Conservation (phyloP, 1,140 invertebrate species). For the Mizuhopecten yessoensis region DNA sequence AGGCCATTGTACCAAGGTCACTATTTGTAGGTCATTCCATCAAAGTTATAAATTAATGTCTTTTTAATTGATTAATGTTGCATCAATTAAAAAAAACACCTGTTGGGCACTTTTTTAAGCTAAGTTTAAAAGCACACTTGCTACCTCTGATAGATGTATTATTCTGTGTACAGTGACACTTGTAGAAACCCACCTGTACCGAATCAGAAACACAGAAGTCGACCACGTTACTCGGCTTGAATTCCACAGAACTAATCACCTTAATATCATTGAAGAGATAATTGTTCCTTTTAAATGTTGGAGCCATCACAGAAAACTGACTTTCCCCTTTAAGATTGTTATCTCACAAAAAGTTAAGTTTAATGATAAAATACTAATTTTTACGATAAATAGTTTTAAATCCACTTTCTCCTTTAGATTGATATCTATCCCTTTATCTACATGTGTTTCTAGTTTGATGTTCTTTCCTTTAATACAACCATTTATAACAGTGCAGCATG, state of each 20-base stretch:
- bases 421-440: background rate
- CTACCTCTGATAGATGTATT: no score
- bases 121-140: no score
- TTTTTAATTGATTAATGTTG: no score
- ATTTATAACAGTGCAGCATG: background rate
- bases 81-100: no score
- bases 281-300: constrained; percentile 16
- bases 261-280: constrained; percentile 11
- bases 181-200: background rate
- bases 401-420: background rate
- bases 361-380: constrained; percentile 28
- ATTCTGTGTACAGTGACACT: no score
- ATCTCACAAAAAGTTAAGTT: background rate
- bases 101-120: no score
- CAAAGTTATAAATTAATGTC: no score
- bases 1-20: no score
- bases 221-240: background rate
- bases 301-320: constrained; percentile 1
- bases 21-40: no score
- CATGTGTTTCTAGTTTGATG: background rate
- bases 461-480: background rate
- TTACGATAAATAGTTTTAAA: constrained; percentile 8
- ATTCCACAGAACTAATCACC: background rate
- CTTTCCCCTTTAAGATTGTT: constrained; percentile 22
- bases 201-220: background rate